Percentiles rank a stretch among this genome's conserved stretches.
Evolutionary conservation across 2,888 invertebrate species (phyloP).

Genomic region (Nowickia ferox): DNA sequence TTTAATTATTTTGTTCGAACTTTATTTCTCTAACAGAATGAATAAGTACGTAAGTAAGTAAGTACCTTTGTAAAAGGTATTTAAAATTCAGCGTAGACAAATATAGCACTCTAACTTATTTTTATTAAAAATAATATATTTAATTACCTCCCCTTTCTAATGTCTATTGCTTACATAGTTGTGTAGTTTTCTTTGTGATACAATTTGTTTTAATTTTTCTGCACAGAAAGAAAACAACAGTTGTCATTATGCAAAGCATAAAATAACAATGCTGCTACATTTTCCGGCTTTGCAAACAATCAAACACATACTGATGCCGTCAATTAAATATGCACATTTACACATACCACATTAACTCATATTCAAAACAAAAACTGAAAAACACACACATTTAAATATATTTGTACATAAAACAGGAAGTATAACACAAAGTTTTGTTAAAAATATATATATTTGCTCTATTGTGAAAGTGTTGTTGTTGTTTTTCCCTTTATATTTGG

Average conservation of each 20-base stretch:
- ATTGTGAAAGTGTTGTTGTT: slow-evolving; percentile 36
- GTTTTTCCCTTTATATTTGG: slow-evolving; percentile 6
- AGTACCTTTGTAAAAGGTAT: too few species aligned
- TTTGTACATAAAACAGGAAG: slow-evolving; percentile 7
- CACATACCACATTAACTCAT: neutral
- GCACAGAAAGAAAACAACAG: slow-evolving; percentile 42
- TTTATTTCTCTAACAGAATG: too few species aligned
- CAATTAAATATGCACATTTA: neutral
- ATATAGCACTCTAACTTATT: too few species aligned
- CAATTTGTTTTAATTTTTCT: slow-evolving; percentile 26
- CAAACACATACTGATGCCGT: neutral
- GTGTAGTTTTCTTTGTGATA: neutral
- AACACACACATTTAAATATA: neutral
- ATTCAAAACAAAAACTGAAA: neutral
- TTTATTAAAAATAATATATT: too few species aligned
- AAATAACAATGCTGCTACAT: slow-evolving; percentile 24
- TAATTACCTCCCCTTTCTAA: too few species aligned
- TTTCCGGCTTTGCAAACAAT: slow-evolving; percentile 19
- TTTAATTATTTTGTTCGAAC: too few species aligned
- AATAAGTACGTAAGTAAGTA: too few species aligned
- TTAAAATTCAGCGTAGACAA: too few species aligned
- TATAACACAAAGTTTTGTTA: slow-evolving; percentile 39
- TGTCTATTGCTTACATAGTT: too few species aligned
- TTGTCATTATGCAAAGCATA: slow-evolving; percentile 31
- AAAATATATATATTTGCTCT: slow-evolving; percentile 31